A percentile compares a stretch with the other conserved stretches of the same genome.
These are phyloP conservation scores for Yponomeuta cagnagella DNA, from an alignment of 2,888 invertebrate genomes.

Conservation along the genomic window DNA sequence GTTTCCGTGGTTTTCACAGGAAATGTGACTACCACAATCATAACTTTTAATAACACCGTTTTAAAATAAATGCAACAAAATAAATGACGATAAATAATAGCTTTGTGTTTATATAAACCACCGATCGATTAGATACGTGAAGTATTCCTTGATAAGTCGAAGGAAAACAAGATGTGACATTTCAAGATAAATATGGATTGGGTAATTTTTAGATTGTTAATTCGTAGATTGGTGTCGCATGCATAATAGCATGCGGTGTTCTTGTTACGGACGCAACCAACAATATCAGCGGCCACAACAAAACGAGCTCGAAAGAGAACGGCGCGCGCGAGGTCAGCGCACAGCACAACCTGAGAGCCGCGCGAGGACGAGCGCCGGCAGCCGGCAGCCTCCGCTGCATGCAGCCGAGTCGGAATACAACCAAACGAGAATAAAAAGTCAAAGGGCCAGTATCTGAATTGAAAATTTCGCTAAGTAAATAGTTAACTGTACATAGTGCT, in stretches of 20 bases:
- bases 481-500: no score
- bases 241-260: neutral
- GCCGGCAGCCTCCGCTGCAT: neutral
- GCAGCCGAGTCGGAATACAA: neutral
- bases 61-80: neutral
- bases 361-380: neutral
- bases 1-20: neutral
- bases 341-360: neutral
- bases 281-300: neutral
- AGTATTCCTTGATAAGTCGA: neutral
- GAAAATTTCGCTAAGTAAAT: no score
- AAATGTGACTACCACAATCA: neutral
- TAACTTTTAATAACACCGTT: neutral
- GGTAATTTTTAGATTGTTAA: slow-evolving; percentile 7
- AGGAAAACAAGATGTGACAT: neutral
- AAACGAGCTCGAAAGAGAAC: slow-evolving; percentile 2
- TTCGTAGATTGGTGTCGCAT: slow-evolving; percentile 7
- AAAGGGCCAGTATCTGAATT: no score
- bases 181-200: neutral
- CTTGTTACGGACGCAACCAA: neutral
- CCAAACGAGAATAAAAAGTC: neutral
- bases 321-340: neutral
- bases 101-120: slow-evolving; percentile 2
- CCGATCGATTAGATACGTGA: neutral
- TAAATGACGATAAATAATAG: neutral